phyloP scores from a whole-genome alignment of 2,888 invertebrate species.

The Cryptus viduatorius region DNA sequence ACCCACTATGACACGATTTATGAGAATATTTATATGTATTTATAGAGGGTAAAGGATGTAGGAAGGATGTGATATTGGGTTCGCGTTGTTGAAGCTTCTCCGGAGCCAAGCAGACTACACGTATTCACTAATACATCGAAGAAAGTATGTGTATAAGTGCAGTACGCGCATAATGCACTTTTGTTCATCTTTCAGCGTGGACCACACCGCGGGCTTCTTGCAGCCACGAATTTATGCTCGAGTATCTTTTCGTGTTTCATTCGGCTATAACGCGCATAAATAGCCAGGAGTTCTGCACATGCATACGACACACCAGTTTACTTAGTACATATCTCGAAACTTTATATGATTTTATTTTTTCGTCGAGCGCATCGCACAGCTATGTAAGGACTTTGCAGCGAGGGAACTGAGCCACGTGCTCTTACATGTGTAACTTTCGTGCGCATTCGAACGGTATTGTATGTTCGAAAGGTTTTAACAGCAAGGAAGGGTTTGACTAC shows the following conservation, averaged over 20 bases:
- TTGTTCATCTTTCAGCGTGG: constrained; percentile 46
- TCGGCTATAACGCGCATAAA: constrained; percentile 62
- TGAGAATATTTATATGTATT: constrained; percentile 80
- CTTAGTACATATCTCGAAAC: constrained; percentile 20
- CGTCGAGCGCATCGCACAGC: constrained; percentile 15
- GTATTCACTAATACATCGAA: background rate
- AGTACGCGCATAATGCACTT: constrained; percentile 51
- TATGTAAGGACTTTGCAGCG: constrained; percentile 36
- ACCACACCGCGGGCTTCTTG: constrained; percentile 59
- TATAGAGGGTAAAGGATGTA: constrained; percentile 71
- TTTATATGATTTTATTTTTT: constrained; percentile 25
- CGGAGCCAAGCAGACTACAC: constrained; percentile 59
- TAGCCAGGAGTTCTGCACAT: constrained; percentile 39
- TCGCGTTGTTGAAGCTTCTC: constrained; percentile 55
- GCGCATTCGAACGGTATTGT: constrained; percentile 26
- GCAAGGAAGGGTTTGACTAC: constrained; percentile 7
- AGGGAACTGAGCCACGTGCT: constrained; percentile 40
- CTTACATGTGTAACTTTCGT: constrained; percentile 60
- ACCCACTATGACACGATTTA: constrained; percentile 76
- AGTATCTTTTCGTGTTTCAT: constrained; percentile 52
- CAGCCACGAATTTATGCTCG: constrained; percentile 61
- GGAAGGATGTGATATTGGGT: constrained; percentile 48
- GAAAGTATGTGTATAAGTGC: background rate
- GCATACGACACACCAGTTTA: constrained; percentile 1
- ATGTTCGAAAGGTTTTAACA: constrained; percentile 1